phyloP scores from a whole-genome alignment of 1,140 invertebrate genomes.

The Eumaeus atala region DNA sequence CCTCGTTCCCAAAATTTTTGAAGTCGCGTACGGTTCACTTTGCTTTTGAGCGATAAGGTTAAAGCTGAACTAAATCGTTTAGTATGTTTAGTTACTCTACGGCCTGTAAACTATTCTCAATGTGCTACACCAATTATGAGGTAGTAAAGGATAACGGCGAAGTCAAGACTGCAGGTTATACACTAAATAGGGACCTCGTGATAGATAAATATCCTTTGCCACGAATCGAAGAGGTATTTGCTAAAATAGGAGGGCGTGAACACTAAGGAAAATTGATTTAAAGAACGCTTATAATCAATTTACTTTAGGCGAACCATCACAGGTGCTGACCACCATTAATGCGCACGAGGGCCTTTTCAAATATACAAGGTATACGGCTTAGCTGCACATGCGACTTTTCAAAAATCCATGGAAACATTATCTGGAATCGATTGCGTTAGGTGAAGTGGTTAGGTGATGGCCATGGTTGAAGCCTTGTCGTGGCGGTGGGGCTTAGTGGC shows the following conservation, averaged over 20 bases:
- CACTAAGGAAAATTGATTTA: not conserved
- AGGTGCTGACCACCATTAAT: conserved; percentile 28
- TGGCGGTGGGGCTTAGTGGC: too few species aligned
- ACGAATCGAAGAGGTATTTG: not conserved
- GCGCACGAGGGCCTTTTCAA: conserved; percentile 28
- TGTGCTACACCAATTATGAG: not conserved
- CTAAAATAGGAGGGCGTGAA: not conserved
- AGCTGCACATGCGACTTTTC: conserved; percentile 29
- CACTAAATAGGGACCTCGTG: conserved; percentile 1
- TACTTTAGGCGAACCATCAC: conserved; percentile 16
- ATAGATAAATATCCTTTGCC: not conserved
- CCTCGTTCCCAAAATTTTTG: not conserved
- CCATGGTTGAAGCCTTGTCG: too few species aligned
- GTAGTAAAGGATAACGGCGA: conserved; percentile 10
- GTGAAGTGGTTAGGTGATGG: conserved; percentile 22
- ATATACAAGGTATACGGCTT: conserved; percentile 28
- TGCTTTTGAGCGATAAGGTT: conserved; percentile 3
- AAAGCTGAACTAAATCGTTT: conserved; percentile 1
- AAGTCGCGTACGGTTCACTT: conserved; percentile 8
- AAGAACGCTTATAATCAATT: too few species aligned
- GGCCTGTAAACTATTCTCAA: not conserved
- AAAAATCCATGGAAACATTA: conserved; percentile 32
- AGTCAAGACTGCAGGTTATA: not conserved
- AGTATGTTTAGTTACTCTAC: conserved; percentile 4
- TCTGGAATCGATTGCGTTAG: conserved; percentile 23